Evolutionary conservation across 1,140 invertebrate species (phyloP).

Genomic region (Eupeodes corollae): DNA sequence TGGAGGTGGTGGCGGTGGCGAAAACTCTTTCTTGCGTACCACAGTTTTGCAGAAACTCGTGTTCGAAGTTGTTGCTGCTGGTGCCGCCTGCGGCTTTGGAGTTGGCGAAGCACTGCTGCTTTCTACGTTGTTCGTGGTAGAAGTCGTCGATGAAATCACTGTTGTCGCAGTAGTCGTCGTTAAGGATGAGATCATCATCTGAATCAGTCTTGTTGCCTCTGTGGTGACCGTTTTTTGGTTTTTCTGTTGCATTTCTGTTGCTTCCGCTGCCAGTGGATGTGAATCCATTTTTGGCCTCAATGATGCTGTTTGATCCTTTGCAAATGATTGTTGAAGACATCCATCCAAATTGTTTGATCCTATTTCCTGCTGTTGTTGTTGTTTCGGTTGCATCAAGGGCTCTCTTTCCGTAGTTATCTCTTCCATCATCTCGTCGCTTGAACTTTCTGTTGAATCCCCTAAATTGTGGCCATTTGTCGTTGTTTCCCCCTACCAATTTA

Average conservation of each 20-base stretch:
- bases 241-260: conserved; percentile 2
- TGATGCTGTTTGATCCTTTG: not conserved
- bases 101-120: conserved; percentile 22
- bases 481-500: conserved; percentile 39
- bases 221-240: conserved; percentile 3
- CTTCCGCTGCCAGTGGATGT: not conserved
- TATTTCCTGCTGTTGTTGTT: conserved; percentile 16
- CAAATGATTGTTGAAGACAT: too few species aligned
- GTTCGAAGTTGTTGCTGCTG: not conserved
- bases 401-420: conserved; percentile 2
- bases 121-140: conserved; percentile 35
- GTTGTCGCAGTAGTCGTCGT: conserved; percentile 7
- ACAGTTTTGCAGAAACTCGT: not conserved
- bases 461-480: conserved; percentile 39
- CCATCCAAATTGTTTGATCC: too few species aligned
- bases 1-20: conserved; percentile 33
- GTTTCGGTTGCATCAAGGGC: conserved; percentile 3
- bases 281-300: not conserved
- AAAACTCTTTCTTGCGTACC: conserved; percentile 20
- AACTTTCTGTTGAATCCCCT: conserved; percentile 38
- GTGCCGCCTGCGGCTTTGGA: conserved; percentile 17
- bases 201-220: conserved; percentile 1
- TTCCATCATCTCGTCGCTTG: conserved; percentile 28
- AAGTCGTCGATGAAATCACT: conserved; percentile 24
- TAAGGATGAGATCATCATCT: not conserved